Conservation (phyloP, 2,888 invertebrate genomes). For the Harpalus rufipes region DNA sequence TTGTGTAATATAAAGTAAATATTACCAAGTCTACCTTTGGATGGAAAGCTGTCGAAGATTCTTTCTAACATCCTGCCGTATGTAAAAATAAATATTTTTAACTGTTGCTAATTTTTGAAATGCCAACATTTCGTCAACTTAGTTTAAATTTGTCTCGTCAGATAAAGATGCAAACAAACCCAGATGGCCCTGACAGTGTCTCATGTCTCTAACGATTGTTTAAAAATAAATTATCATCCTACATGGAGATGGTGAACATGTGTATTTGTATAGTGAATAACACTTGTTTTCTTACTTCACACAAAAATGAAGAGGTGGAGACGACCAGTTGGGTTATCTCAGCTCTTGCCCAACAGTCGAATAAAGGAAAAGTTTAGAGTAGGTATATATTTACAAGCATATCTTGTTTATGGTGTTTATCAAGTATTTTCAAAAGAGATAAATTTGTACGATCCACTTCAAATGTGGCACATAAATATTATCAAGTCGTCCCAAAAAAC, state of each 20-base stretch:
- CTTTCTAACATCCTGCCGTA: too few relatives aligned
- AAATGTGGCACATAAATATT: background rate
- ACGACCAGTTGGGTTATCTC: background rate
- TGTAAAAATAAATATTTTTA: constrained; percentile 15
- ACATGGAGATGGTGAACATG: constrained; percentile 18
- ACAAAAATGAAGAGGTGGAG: background rate
- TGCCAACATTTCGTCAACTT: constrained; percentile 29
- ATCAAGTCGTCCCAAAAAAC: background rate
- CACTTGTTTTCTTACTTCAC: background rate
- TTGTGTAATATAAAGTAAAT: too few relatives aligned
- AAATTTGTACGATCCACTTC: background rate
- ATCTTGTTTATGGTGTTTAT: background rate
- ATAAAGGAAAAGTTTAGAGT: background rate
- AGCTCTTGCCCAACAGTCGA: background rate
- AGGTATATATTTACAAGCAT: background rate
- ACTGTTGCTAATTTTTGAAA: constrained; percentile 38
- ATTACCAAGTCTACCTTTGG: too few relatives aligned
- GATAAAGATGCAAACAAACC: constrained; percentile 29
- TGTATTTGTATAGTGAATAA: constrained; percentile 37
- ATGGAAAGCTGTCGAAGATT: too few relatives aligned
- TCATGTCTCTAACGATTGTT: constrained; percentile 39
- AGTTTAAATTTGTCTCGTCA: constrained; percentile 25
- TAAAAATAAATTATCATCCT: constrained; percentile 48
- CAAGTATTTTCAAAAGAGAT: background rate
- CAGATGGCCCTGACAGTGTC: constrained; percentile 41